These are phyloP conservation scores for Cotesia chilonis DNA, from an alignment of 1,140 invertebrate genomes.

Conservation along the genomic window DNA sequence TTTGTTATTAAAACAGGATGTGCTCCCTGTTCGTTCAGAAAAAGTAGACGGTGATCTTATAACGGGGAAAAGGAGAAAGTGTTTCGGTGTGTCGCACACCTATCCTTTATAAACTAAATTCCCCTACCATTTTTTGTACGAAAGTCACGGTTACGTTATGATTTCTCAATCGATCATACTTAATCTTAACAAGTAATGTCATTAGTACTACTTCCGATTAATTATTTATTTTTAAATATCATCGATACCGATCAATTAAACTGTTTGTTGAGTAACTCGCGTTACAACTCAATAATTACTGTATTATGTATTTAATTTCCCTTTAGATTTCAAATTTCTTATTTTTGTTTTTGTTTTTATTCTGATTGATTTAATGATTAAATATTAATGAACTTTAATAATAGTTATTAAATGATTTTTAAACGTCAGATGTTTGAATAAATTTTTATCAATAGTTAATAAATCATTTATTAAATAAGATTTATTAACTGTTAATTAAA, in stretches of 20 bases:
- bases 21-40: constrained; percentile 19
- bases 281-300: too few species aligned
- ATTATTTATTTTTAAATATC: constrained; percentile 10
- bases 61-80: constrained; percentile 65
- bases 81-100: constrained; percentile 46
- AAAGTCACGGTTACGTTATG: constrained; percentile 58
- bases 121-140: constrained; percentile 35
- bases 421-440: too few species aligned
- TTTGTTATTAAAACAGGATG: constrained; percentile 1
- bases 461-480: too few species aligned
- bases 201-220: constrained; percentile 20
- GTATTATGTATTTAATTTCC: too few species aligned
- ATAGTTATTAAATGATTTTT: too few species aligned
- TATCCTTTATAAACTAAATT: neutral
- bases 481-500: too few species aligned
- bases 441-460: too few species aligned
- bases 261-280: neutral
- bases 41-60: constrained; percentile 58
- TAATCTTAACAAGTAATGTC: constrained; percentile 22
- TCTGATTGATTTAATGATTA: too few species aligned
- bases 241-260: neutral
- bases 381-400: too few species aligned
- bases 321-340: too few species aligned
- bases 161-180: constrained; percentile 37
- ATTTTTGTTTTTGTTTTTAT: too few species aligned